Percentiles rank a stretch among this genome's conserved stretches.
These are phyloP conservation scores for Leistus spinibarbis DNA, from an alignment of 2,888 invertebrate genomes.

Conservation along the genomic window DNA sequence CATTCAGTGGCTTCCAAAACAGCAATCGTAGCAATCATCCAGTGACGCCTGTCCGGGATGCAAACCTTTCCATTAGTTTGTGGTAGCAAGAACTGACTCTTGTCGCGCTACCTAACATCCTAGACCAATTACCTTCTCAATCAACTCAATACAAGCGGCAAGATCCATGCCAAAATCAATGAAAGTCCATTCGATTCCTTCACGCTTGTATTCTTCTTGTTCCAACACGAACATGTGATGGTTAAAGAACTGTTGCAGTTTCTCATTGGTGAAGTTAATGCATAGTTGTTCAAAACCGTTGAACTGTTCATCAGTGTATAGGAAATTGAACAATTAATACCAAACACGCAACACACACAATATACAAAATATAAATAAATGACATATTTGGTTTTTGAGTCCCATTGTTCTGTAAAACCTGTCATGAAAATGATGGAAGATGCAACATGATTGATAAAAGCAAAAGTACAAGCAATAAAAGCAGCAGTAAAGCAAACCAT, in stretches of 20 bases:
- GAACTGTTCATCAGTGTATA: conserved; percentile 62
- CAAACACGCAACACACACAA: conserved; percentile 47
- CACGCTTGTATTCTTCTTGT: conserved; percentile 94
- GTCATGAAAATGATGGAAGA: neutral
- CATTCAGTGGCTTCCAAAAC: conserved; percentile 9
- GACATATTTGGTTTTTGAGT: neutral
- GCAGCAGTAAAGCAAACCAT: conserved; percentile 25
- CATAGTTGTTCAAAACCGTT: conserved; percentile 98
- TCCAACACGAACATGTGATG: conserved; percentile 98
- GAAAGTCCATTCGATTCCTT: conserved; percentile 95
- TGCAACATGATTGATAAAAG: neutral
- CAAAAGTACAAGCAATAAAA: neutral
- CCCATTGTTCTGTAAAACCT: neutral
- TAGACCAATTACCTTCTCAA: conserved; percentile 79
- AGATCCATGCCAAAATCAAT: conserved; percentile 98
- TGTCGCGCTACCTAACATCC: neutral
- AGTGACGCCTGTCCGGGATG: neutral
- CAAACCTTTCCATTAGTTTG: conserved; percentile 5
- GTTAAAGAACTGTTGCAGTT: conserved; percentile 98
- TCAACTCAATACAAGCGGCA: conserved; percentile 93
- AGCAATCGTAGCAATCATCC: neutral
- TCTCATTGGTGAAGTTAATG: conserved; percentile 98
- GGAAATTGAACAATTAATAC: conserved; percentile 46
- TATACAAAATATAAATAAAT: neutral
- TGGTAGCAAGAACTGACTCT: neutral